Evolutionary conservation across 2,113 vertebrate species (phyloP).

Genomic region (Antidorcas marsupialis): DNA sequence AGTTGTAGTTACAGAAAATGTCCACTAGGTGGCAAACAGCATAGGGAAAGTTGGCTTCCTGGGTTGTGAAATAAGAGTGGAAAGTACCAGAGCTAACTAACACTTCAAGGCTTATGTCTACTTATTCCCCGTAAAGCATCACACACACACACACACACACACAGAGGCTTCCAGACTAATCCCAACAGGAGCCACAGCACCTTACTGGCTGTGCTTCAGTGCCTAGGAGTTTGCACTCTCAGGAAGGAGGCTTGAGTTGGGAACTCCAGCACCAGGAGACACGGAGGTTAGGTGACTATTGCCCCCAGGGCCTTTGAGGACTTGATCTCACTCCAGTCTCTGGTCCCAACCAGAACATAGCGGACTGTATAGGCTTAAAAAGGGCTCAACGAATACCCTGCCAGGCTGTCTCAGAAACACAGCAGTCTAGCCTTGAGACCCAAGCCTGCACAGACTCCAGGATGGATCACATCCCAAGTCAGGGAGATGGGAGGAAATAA

Average conservation of each 20-base stretch:
- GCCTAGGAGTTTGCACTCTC: background rate
- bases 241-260: background rate
- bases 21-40: background rate
- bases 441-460: background rate
- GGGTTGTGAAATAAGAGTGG: background rate
- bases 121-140: background rate
- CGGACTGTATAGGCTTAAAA: background rate
- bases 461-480: background rate
- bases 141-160: too few species aligned
- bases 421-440: background rate
- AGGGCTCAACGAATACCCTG: background rate
- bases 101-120: background rate
- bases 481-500: background rate
- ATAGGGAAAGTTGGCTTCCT: background rate
- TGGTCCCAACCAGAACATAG: background rate
- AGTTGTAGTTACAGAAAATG: background rate
- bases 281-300: background rate
- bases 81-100: background rate
- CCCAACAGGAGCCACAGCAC: background rate
- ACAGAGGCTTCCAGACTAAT: background rate
- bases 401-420: background rate
- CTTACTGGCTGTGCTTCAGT: background rate
- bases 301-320: background rate
- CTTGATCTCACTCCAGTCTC: background rate
- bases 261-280: background rate